Evolutionary conservation across 2,113 vertebrate genomes (phyloP).

Genomic region (Neomonachus schauinslandi): DNA sequence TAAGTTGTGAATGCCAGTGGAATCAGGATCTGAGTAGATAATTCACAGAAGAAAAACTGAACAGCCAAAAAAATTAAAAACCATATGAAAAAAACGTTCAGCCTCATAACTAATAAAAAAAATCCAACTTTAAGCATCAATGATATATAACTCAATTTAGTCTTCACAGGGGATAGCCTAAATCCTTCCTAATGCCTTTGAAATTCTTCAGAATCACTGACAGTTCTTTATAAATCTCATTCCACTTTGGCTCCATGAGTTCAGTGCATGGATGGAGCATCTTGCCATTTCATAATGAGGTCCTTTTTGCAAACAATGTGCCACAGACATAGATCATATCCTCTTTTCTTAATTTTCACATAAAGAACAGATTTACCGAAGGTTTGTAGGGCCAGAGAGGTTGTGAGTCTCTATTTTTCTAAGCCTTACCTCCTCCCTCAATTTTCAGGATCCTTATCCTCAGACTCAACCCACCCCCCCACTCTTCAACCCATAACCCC

Average conservation of each 20-base stretch:
- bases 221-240: constrained; percentile 34
- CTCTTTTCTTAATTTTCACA: neutral
- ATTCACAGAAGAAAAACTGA: constrained; percentile 50
- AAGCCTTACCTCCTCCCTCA: neutral
- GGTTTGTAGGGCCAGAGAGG: neutral
- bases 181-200: constrained; percentile 44
- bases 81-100: constrained; percentile 1
- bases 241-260: neutral
- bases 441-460: neutral
- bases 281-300: neutral
- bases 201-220: constrained; percentile 20
- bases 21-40: neutral
- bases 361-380: neutral
- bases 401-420: neutral
- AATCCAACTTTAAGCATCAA: constrained; percentile 56
- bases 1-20: neutral
- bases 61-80: neutral
- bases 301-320: neutral
- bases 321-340: neutral
- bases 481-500: no score
- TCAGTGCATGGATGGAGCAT: neutral
- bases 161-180: constrained; percentile 51
- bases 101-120: constrained; percentile 52
- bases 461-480: neutral
- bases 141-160: constrained; percentile 72